Evolutionary conservation across 64 coral and sea anemone genomes (phyloP).

Genomic region (Exaiptasia diaphana): DNA sequence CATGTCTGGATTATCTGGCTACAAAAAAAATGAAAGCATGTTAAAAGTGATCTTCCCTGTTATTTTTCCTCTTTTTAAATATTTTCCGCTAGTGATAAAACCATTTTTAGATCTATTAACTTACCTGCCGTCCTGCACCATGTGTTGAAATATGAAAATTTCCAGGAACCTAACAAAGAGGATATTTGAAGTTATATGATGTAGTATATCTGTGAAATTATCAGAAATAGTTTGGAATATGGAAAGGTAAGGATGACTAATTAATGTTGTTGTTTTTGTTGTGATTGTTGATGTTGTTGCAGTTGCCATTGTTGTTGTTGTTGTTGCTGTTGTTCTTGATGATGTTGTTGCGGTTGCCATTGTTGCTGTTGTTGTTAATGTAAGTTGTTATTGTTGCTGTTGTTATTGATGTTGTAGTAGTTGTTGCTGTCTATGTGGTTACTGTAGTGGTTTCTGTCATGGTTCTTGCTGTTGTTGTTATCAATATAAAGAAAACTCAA

Average conservation of each 20-base stretch:
- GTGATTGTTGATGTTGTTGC: not conserved
- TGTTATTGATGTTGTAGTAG: not conserved
- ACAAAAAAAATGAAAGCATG: not conserved
- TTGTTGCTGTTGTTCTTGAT: not conserved
- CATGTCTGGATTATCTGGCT: constrained; percentile 75
- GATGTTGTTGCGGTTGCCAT: not conserved
- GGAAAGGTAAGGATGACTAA: no score
- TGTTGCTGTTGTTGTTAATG: not conserved
- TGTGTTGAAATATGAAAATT: constrained; percentile 99
- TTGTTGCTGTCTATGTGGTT: not conserved
- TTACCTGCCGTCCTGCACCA: constrained; percentile 85
- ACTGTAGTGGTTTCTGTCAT: not conserved
- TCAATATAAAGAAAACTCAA: no score
- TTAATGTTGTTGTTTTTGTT: not conserved
- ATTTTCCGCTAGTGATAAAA: no score
- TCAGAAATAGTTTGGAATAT: no score
- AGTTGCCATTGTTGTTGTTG: not conserved
- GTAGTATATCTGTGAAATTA: not conserved
- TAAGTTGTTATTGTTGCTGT: not conserved
- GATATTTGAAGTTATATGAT: not conserved
- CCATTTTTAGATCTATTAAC: no score
- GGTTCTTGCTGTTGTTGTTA: not conserved
- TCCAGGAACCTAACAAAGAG: constrained; percentile 81
- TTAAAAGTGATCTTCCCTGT: not conserved
- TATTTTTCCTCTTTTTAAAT: no score